phyloP scores from a whole-genome alignment of 2,797 vertebrate genomes.

The Hippoglossus hippoglossus region DNA sequence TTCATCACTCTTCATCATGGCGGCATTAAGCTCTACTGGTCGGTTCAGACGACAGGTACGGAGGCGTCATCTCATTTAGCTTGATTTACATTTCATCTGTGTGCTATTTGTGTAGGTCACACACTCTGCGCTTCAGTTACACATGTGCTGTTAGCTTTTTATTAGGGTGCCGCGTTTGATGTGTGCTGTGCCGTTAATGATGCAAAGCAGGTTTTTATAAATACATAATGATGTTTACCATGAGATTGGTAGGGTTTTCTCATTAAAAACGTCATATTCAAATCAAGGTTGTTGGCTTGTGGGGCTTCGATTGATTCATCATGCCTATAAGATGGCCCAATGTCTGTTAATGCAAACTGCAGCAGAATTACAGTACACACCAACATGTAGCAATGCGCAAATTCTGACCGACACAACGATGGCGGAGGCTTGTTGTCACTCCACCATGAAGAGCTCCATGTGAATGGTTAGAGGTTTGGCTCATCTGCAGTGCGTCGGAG shows the following conservation, averaged over 20 bases:
- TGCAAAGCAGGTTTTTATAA: constrained; percentile 61
- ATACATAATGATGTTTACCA: constrained; percentile 68
- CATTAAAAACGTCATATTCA: constrained; percentile 56
- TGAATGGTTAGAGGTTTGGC: constrained; percentile 72
- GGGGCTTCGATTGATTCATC: constrained; percentile 45
- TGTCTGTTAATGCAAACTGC: constrained; percentile 22
- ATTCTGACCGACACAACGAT: constrained; percentile 12
- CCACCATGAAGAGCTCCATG: constrained; percentile 46
- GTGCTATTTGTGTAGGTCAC: constrained; percentile 41
- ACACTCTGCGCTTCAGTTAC: constrained; percentile 18
- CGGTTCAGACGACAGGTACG: constrained; percentile 6
- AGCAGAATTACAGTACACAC: neutral
- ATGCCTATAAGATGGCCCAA: constrained; percentile 26
- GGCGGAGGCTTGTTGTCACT: constrained; percentile 40
- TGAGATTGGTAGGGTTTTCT: constrained; percentile 41
- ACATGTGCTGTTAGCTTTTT: constrained; percentile 45
- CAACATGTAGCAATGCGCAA: constrained; percentile 1
- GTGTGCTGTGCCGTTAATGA: constrained; percentile 48
- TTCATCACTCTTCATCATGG: constrained; percentile 13
- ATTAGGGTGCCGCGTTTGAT: constrained; percentile 59
- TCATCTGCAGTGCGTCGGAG: constrained; percentile 80
- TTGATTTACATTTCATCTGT: constrained; percentile 57
- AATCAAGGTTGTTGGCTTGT: constrained; percentile 36
- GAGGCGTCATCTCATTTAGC: constrained; percentile 45
- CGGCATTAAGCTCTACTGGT: neutral